Conservation (phyloP, 2,113 vertebrate species). For the Reinhardtius hippoglossoides region DNA sequence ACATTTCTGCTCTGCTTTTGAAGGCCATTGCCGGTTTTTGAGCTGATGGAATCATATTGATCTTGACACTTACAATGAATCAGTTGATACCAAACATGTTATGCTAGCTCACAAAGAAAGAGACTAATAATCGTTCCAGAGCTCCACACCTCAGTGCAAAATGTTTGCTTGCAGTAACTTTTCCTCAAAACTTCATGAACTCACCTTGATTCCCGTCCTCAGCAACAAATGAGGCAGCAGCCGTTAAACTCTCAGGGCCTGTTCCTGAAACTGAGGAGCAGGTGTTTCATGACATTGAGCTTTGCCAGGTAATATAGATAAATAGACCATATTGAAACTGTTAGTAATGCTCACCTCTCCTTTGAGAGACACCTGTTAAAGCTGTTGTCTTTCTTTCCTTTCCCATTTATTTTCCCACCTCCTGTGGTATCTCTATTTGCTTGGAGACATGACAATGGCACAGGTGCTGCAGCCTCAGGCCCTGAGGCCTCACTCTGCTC, state of each 20-base stretch:
- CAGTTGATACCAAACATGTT: too few relatives aligned
- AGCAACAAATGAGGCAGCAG: background rate
- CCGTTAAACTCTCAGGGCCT: background rate
- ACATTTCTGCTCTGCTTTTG: too few relatives aligned
- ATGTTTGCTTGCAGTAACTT: background rate
- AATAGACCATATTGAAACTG: background rate
- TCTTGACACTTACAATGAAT: too few relatives aligned
- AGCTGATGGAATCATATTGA: too few relatives aligned
- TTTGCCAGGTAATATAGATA: background rate
- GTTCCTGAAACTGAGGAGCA: background rate
- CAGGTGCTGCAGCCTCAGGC: background rate
- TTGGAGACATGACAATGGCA: background rate
- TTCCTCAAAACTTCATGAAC: background rate
- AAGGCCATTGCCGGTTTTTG: too few relatives aligned
- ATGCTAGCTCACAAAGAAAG: background rate
- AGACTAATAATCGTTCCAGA: background rate
- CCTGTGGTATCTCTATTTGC: background rate
- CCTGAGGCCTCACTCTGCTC: too few relatives aligned
- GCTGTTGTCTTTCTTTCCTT: too few relatives aligned
- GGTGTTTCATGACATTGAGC: background rate
- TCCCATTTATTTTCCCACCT: too few relatives aligned
- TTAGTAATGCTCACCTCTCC: background rate
- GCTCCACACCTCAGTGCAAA: background rate
- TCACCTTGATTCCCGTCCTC: background rate
- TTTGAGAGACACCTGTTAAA: background rate